Percentiles rank a stretch among this genome's conserved stretches.
Conservation (phyloP, 2,888 invertebrate genomes). For the Cryptophagus acutangulus region DNA sequence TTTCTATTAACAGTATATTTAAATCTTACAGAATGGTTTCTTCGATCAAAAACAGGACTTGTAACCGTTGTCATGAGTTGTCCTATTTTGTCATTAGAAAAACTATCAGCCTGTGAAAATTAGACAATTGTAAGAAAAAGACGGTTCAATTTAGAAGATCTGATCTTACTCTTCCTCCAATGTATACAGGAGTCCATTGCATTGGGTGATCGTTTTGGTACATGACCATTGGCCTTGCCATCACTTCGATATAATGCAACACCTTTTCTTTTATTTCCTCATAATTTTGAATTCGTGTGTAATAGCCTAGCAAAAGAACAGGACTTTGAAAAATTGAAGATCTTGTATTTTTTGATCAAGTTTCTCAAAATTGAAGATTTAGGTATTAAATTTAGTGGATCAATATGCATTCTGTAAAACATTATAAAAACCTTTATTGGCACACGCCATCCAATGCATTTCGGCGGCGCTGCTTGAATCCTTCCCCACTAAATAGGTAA, state of each 20-base stretch:
- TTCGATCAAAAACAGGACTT: constrained; percentile 90
- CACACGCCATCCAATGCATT: constrained; percentile 93
- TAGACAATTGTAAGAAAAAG: too few relatives aligned
- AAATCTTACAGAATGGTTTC: constrained; percentile 71
- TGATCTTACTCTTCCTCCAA: constrained; percentile 70
- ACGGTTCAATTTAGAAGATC: constrained; percentile 8
- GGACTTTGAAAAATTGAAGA: neutral
- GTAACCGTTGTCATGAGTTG: constrained; percentile 91
- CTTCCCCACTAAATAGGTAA: constrained; percentile 92
- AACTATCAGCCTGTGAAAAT: constrained; percentile 68
- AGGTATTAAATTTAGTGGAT: too few relatives aligned
- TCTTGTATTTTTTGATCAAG: neutral
- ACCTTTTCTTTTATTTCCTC: constrained; percentile 90
- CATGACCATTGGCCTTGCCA: constrained; percentile 94
- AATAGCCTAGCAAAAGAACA: constrained; percentile 70
- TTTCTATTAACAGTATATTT: constrained; percentile 1
- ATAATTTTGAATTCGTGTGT: constrained; percentile 81
- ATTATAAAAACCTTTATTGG: constrained; percentile 96
- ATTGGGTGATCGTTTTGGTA: constrained; percentile 87
- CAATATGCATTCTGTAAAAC: too few relatives aligned
- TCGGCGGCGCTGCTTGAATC: constrained; percentile 83
- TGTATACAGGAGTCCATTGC: constrained; percentile 92
- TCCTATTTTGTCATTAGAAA: constrained; percentile 64
- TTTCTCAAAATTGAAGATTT: too few relatives aligned
- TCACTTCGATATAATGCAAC: constrained; percentile 88